phyloP scores from a whole-genome alignment of 2,797 vertebrate genomes.

The Anas acuta region DNA sequence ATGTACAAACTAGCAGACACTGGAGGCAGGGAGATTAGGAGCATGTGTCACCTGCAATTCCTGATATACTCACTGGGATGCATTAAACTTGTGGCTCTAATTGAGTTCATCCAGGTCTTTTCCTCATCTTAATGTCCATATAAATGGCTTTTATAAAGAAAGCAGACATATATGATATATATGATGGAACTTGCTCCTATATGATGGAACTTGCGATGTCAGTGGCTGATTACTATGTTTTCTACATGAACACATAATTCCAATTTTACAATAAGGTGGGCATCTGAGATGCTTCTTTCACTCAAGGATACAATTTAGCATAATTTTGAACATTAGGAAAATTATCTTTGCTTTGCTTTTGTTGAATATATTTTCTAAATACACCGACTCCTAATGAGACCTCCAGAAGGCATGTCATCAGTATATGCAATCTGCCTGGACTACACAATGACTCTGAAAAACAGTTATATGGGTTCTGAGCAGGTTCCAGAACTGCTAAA shows the following conservation, averaged over 20 bases:
- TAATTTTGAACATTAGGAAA: not conserved
- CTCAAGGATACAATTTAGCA: not conserved
- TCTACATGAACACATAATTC: not conserved
- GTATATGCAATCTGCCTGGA: not conserved
- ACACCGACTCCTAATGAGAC: not conserved
- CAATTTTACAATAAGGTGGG: not conserved
- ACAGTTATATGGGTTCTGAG: not conserved
- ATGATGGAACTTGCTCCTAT: too few species aligned
- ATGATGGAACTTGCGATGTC: not conserved
- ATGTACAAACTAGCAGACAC: not conserved
- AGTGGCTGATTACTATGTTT: not conserved
- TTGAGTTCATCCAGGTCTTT: not conserved
- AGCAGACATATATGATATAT: not conserved
- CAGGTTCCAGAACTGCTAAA: not conserved
- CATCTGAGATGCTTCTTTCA: not conserved
- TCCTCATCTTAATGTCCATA: not conserved
- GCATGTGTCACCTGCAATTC: not conserved
- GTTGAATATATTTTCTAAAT: not conserved
- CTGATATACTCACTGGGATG: not conserved
- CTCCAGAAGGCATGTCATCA: not conserved
- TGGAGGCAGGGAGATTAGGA: not conserved
- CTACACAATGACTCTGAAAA: not conserved
- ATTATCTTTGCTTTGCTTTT: not conserved
- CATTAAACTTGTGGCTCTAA: not conserved
- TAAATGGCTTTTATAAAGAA: not conserved